Evolutionary conservation across 2,113 vertebrate species (phyloP).

Genomic region (Pandion haliaetus): DNA sequence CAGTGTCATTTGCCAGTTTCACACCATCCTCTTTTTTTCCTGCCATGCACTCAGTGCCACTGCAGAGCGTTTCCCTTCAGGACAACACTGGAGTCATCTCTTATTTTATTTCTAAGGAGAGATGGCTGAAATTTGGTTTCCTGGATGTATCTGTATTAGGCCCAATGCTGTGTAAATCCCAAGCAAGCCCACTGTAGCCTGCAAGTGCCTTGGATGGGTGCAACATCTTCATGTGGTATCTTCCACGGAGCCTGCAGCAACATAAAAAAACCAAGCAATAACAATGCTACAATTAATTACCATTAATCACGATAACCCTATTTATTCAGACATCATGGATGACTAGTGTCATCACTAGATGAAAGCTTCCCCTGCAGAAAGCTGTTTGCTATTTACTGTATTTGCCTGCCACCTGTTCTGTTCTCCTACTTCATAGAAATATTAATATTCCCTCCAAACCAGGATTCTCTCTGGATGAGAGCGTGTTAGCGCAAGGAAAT

Average conservation of each 20-base stretch:
- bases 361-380: background rate
- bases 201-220: background rate
- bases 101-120: background rate
- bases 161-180: background rate
- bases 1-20: background rate
- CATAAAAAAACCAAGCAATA: background rate
- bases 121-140: background rate
- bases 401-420: background rate
- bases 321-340: background rate
- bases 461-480: background rate
- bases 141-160: background rate
- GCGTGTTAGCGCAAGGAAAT: background rate
- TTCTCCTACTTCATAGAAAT: background rate
- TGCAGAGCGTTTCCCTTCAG: background rate
- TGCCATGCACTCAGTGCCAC: no score
- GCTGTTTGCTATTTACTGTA: background rate
- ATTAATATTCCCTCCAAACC: background rate
- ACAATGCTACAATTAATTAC: background rate
- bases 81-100: background rate
- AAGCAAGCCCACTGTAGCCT: background rate
- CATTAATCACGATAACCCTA: background rate
- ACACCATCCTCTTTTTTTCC: background rate
- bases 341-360: background rate
- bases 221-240: background rate
- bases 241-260: background rate